These are phyloP conservation scores for Myotis pilosus DNA, from an alignment of 2,797 vertebrate species.

Conservation along the genomic window DNA sequence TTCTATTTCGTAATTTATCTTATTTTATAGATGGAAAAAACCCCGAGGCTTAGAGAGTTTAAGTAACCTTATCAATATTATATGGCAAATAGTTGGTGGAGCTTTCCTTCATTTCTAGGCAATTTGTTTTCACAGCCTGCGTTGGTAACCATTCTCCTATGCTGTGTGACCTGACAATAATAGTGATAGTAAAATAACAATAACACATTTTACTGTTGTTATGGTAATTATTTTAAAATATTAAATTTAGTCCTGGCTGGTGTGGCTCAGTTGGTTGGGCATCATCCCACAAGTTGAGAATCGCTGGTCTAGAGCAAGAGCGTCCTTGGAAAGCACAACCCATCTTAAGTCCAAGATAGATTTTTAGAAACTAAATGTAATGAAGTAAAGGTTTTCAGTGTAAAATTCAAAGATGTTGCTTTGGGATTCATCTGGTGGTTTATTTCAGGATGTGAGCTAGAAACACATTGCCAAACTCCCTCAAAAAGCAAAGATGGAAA, in stretches of 20 bases:
- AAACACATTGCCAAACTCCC: background rate
- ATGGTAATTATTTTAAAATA: background rate
- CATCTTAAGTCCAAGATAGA: background rate
- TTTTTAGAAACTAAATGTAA: background rate
- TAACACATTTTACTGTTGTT: background rate
- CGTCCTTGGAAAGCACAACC: background rate
- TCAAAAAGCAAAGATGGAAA: background rate
- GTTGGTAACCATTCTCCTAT: background rate
- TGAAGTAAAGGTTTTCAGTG: background rate
- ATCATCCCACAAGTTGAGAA: background rate
- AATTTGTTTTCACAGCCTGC: background rate
- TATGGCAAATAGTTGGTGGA: background rate
- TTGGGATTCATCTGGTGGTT: background rate
- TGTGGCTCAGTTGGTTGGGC: background rate
- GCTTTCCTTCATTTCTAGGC: background rate
- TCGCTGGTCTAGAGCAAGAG: background rate
- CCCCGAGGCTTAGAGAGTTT: background rate
- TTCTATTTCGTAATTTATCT: background rate
- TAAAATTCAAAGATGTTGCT: constrained; percentile 30
- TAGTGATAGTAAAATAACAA: background rate
- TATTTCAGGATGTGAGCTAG: constrained; percentile 7
- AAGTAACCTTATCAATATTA: background rate
- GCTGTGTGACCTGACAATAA: background rate
- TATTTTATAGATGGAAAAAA: background rate
- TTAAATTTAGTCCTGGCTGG: background rate